These are phyloP conservation scores for Rhabdornis inornatus DNA, from an alignment of 2,113 vertebrate genomes.

Conservation along the genomic window DNA sequence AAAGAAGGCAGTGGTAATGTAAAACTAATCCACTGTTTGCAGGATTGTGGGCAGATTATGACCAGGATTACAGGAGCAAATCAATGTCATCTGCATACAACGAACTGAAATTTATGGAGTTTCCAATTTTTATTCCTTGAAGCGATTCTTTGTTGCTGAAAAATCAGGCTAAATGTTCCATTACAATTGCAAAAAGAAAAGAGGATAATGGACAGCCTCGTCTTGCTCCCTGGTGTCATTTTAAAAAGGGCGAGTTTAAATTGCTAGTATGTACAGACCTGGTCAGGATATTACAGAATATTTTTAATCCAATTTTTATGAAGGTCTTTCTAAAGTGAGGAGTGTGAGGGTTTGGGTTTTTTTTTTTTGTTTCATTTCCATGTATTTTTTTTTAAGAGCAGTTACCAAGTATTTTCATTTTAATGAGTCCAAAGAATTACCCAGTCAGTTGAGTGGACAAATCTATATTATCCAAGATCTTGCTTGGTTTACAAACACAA, in stretches of 20 bases:
- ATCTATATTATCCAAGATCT: not conserved
- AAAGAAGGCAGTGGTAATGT: not conserved
- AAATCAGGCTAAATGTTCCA: constrained; percentile 37
- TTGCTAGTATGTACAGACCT: constrained; percentile 37
- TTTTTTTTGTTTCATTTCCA: not conserved
- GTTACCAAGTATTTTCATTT: not conserved
- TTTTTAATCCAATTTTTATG: constrained; percentile 69
- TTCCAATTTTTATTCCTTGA: not conserved
- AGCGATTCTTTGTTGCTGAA: not conserved
- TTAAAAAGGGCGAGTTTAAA: constrained; percentile 66
- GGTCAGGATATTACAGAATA: constrained; percentile 48
- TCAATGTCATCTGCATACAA: not conserved
- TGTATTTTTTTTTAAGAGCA: not conserved
- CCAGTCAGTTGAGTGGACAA: not conserved
- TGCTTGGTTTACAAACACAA: not conserved
- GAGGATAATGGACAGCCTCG: constrained; percentile 31
- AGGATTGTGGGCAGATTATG: constrained; percentile 32
- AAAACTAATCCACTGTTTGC: not conserved
- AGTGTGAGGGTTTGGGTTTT: not conserved
- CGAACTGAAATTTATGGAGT: not conserved
- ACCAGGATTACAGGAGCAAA: constrained; percentile 5
- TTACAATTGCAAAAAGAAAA: constrained; percentile 59
- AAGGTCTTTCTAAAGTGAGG: constrained; percentile 34
- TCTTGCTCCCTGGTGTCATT: constrained; percentile 50
- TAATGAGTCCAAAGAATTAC: not conserved